phyloP scores from a whole-genome alignment of 2,113 vertebrate genomes.

The Festucalex cinctus region DNA sequence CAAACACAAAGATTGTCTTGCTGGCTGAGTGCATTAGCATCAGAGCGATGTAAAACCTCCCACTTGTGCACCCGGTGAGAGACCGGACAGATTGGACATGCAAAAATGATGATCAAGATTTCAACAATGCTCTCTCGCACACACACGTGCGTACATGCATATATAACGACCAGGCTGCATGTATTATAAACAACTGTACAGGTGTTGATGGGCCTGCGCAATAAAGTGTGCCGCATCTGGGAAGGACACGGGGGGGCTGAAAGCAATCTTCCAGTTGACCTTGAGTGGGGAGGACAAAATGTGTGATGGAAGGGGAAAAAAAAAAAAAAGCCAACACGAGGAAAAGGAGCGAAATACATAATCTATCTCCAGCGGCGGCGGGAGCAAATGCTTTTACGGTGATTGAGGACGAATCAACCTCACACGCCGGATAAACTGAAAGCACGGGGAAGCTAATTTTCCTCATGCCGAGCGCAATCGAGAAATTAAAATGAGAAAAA shows the following conservation, averaged over 20 bases:
- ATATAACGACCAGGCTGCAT: constrained; percentile 18
- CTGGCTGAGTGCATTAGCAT: constrained; percentile 35
- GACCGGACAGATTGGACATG: constrained; percentile 31
- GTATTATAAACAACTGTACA: constrained; percentile 32
- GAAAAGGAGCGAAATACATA: constrained; percentile 67
- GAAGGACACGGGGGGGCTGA: constrained; percentile 66
- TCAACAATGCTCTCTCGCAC: neutral
- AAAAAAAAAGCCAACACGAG: constrained; percentile 30
- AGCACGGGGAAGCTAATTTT: constrained; percentile 44
- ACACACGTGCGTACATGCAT: neutral
- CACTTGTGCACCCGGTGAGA: constrained; percentile 35
- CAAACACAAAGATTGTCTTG: constrained; percentile 29
- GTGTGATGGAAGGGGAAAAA: constrained; percentile 25
- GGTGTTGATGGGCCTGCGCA: constrained; percentile 32
- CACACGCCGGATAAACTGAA: constrained; percentile 32
- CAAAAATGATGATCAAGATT: constrained; percentile 17
- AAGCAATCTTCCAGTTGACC: constrained; percentile 72
- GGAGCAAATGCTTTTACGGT: constrained; percentile 64
- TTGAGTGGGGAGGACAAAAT: constrained; percentile 64
- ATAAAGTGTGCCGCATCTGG: constrained; percentile 44
- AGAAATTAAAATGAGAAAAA: constrained; percentile 7
- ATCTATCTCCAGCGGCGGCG: constrained; percentile 57
- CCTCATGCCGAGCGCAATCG: constrained; percentile 24
- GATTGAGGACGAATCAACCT: constrained; percentile 60
- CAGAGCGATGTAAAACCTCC: constrained; percentile 19